Base-by-base conservation (phyloP, 2,797 vertebrate genomes). In the Sebastes trivittatus region DNA sequence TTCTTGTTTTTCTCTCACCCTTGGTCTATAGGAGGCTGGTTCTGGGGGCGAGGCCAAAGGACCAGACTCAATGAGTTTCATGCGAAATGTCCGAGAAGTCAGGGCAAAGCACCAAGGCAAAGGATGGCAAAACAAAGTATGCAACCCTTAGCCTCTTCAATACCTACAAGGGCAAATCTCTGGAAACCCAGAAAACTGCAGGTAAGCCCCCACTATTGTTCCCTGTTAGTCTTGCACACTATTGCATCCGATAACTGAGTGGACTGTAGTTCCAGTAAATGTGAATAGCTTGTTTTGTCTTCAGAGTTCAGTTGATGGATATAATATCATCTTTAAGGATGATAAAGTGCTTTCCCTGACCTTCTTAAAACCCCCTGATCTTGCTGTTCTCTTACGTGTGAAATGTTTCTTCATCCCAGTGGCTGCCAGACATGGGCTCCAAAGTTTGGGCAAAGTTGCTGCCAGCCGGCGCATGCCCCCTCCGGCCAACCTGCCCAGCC, bases 51-150 rank as follows among this genome's bases (percentile, higher is more conserved):
- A 96, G 95, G 87, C 94, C 95, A 94, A 94, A 96, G 97, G 97
- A 98, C 96, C 96, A 96, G 98, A 99, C 97, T 99, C 97, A 93
- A 99, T 99, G 98, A 99, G 96, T 98, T 97, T 98, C 97, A 96
- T 98, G 96, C 97, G 98, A 98, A 96, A 99, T 99, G 98, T 98
- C 98, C 90, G 98, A 99, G 97, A 99, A 99, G 98, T 97, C 98
- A 98, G 97, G 98, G 96, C 98, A 99, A 97, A 99, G 96, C 96
- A 98, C 97, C 96, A 99, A 99, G 98, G 97, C 98, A 97, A 99
- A 99, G 97, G 98, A 99, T 97, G 98, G 98, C 95, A 99, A 99
- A 96, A 97, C 97, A 84, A 99, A 99, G 96, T 99, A 99, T 96
- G 98, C 98, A 79, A 99, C 98, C 85, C 98, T 99, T 97, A 99